A percentile compares a stretch with the other conserved stretches of the same genome.
Conservation (phyloP, 2,797 vertebrate genomes). For the Neosilurus hyrtlii region DNA sequence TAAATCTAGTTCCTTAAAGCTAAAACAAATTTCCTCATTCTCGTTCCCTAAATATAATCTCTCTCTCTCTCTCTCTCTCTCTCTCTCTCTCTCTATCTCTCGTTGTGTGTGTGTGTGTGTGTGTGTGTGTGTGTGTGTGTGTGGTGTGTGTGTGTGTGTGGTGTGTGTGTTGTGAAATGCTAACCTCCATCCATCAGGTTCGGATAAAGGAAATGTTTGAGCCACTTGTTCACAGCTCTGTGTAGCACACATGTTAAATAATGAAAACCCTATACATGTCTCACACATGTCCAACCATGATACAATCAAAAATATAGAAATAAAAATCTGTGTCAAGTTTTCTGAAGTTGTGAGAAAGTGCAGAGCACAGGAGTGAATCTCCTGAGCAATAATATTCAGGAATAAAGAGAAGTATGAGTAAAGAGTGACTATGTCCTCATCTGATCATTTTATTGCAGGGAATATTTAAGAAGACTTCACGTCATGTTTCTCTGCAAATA, state of each 20-base stretch:
- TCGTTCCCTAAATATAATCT: background rate
- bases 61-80: too few species aligned
- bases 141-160: background rate
- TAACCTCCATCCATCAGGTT: background rate
- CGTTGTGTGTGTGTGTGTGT: background rate
- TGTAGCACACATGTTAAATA: background rate
- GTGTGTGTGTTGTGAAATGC: background rate
- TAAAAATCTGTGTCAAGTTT: background rate
- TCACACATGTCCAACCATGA: too few species aligned
- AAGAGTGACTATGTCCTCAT: background rate
- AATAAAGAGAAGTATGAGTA: background rate
- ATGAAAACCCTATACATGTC: background rate
- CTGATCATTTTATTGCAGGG: background rate
- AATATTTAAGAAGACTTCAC: background rate
- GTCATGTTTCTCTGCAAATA: background rate
- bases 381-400: background rate
- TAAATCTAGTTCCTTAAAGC: background rate
- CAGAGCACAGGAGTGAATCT: background rate
- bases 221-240: background rate
- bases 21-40: background rate
- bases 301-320: background rate
- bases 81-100: too few species aligned
- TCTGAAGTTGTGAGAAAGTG: background rate
- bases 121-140: constrained; percentile 9
- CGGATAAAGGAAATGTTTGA: background rate